These are phyloP conservation scores for Enteromius fasciolatus DNA, from an alignment of 2,797 vertebrate genomes.

Conservation along the genomic window DNA sequence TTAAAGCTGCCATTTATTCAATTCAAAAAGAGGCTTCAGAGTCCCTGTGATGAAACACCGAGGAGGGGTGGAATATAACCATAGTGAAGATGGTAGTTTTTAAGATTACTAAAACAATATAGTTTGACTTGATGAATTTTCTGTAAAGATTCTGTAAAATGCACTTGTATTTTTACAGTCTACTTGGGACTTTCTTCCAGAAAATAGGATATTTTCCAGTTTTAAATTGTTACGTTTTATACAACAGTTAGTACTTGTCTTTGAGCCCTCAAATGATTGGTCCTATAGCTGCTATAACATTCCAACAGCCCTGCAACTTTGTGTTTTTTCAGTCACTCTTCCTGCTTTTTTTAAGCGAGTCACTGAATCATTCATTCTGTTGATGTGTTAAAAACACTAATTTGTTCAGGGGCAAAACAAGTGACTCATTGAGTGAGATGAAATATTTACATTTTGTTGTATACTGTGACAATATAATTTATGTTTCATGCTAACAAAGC, in stretches of 20 bases:
- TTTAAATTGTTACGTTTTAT: too few species aligned
- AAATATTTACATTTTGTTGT: conserved; percentile 7
- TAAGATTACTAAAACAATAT: conserved; percentile 21
- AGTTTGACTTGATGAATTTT: conserved; percentile 7
- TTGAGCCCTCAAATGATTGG: neutral
- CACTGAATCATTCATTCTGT: neutral
- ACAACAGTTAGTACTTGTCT: neutral
- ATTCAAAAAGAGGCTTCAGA: conserved; percentile 40
- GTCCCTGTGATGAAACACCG: conserved; percentile 25
- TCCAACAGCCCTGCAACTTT: neutral
- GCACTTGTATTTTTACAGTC: neutral
- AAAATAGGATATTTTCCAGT: neutral
- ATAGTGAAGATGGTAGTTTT: conserved; percentile 3
- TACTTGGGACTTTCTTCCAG: neutral
- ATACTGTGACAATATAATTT: neutral
- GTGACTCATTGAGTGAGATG: neutral
- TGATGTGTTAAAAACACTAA: neutral
- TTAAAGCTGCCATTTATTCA: conserved; percentile 50
- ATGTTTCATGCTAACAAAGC: neutral
- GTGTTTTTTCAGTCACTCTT: neutral
- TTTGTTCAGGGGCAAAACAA: neutral
- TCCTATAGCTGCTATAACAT: conserved; percentile 5
- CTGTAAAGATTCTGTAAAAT: neutral
- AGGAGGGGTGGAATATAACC: neutral
- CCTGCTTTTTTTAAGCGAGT: neutral